These are phyloP conservation scores for Thalassarche chlororhynchos DNA, from an alignment of 2,113 vertebrate species.

Conservation along the genomic window DNA sequence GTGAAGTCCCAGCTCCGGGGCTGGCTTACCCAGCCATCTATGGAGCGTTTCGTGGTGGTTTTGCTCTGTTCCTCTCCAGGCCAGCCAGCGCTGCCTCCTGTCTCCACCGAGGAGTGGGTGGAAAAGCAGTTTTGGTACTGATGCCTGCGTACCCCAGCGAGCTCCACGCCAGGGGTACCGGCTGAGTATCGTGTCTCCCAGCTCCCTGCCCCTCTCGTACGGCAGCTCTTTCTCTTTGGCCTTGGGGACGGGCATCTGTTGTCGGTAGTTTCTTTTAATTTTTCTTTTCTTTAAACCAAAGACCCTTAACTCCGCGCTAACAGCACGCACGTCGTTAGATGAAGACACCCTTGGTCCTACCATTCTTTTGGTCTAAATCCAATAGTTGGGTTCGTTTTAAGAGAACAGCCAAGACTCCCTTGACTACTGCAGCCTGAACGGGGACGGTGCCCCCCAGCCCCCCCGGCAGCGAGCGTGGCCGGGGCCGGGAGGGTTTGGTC, in stretches of 20 bases:
- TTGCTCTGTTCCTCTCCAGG: neutral
- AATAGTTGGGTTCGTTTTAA: neutral
- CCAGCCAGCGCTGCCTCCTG: neutral
- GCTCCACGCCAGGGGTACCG: fast-evolving
- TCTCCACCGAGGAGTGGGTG: neutral
- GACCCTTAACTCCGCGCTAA: neutral
- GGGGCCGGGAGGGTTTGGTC: neutral
- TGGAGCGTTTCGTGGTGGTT: neutral
- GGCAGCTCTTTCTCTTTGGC: neutral
- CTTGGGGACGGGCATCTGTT: neutral
- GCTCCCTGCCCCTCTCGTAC: fast-evolving
- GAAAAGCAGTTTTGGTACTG: neutral
- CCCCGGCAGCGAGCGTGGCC: fast-evolving
- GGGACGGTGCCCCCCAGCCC: neutral
- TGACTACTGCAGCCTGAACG: neutral
- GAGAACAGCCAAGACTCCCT: neutral
- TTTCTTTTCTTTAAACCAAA: neutral
- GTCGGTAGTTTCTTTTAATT: neutral
- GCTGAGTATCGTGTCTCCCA: neutral
- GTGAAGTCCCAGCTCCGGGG: neutral
- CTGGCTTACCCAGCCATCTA: neutral
- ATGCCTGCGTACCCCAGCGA: neutral
- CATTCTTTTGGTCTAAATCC: neutral
- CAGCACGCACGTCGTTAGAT: fast-evolving
- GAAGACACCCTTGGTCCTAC: neutral